Base-by-base conservation (phyloP, 2,113 vertebrate genomes). In the Pedionomus torquatus region DNA sequence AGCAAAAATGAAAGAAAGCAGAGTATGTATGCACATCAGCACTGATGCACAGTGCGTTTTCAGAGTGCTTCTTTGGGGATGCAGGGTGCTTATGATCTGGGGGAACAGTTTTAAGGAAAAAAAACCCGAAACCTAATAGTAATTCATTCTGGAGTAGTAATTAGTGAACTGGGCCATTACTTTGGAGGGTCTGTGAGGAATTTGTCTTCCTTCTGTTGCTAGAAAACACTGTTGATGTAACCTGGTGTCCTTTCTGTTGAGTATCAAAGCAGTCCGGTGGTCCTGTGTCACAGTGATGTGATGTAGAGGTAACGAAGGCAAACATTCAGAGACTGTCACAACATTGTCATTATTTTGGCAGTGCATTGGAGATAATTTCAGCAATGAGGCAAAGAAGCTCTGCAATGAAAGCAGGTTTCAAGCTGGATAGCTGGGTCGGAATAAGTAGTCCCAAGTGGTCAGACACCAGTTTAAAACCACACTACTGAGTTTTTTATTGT, bases 271-370 rank as follows among this genome's bases (percentile, higher is more conserved):
- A 88, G 49, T 77, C 86, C n/a, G 18, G 55, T 84, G 83, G 69
- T 82, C 96, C 82, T 86, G 54, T 96, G 89, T 94, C 79, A 64
- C 48, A 7, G 23, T 77, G 83, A 81, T 8, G 23, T 77, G 83
- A 81, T 87, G 81, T 63, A 83, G 79, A 93, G 51, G 74, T 97
- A 95, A 96, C 96, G 96, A 95, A 97, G 82, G 85, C 68, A 89
- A 90, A 60, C 70, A 95, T 95, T 90, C 88, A 87, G 24, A 57
- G 71, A 33, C 65, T 81, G 83, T 71, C 93, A 81, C 81, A 97
- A 89, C 64, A 69, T 85, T 83, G 83, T 66, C 71, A 80, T 91
- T 75, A 87, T 85, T 93, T 78, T 96, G 78, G 57, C 71, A 95
- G 92, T 52, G 41, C 77, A 39, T 41, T 71, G 87, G 52, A 79